Percentiles rank a stretch among this genome's conserved stretches.
These are phyloP conservation scores for Allophyes oxyacanthae DNA, from an alignment of 2,888 invertebrate species.

Conservation along the genomic window DNA sequence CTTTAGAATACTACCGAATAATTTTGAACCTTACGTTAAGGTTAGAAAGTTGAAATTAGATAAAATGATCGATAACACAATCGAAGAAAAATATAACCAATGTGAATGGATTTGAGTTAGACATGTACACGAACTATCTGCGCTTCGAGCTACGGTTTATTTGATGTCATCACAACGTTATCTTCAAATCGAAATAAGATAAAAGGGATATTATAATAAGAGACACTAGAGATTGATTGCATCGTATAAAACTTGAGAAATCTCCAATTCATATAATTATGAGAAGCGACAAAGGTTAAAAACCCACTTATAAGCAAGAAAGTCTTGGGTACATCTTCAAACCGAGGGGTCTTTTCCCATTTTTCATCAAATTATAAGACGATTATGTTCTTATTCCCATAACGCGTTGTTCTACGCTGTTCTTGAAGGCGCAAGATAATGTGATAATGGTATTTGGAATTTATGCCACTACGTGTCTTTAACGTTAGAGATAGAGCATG, in stretches of 20 bases:
- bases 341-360: conserved; percentile 10
- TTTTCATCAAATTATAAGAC: conserved; percentile 28
- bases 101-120: conserved; percentile 16
- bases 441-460: conserved; percentile 28
- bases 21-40: conserved; percentile 7
- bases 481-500: conserved; percentile 13
- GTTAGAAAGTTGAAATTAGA: conserved; percentile 6
- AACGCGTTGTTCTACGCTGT: conserved; percentile 17
- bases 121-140: conserved; percentile 1
- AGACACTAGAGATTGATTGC: not conserved
- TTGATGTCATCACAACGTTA: not conserved
- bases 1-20: not conserved
- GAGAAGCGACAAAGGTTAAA: conserved; percentile 13
- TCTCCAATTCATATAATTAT: conserved; percentile 11
- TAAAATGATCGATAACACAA: not conserved
- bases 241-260: conserved; percentile 1
- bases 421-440: conserved; percentile 26
- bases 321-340: conserved; percentile 10
- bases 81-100: conserved; percentile 24
- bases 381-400: conserved; percentile 24
- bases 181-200: not conserved
- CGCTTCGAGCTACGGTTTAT: conserved; percentile 1
- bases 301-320: conserved; percentile 8
- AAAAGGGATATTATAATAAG: not conserved
- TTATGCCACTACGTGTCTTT: conserved; percentile 27